Conservation (phyloP, 2,113 vertebrate genomes). For the Pygoscelis antarcticus region DNA sequence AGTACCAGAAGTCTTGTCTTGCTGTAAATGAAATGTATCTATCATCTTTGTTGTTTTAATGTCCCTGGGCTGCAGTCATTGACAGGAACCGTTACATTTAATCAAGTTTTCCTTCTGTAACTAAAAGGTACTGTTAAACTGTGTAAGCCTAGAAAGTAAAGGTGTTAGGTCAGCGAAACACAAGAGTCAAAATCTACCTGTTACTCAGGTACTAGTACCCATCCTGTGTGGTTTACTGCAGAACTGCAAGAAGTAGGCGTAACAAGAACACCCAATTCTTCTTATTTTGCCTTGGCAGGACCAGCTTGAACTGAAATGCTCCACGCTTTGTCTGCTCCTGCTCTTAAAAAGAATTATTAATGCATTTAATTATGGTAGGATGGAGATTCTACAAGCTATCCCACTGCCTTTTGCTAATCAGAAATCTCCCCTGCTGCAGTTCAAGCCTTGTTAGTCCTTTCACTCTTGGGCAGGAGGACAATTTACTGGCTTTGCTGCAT, state of each 20-base stretch:
- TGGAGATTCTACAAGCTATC: background rate
- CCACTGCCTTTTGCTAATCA: background rate
- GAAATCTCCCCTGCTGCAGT: background rate
- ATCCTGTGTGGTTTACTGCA: background rate
- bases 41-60: background rate
- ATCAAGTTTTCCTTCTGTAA: background rate
- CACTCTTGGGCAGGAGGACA: background rate
- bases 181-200: background rate
- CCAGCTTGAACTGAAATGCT: background rate
- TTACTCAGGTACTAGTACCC: background rate
- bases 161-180: background rate
- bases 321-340: background rate
- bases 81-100: background rate
- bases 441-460: background rate
- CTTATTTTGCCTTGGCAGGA: background rate
- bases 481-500: background rate
- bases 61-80: background rate
- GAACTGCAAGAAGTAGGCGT: rapidly evolving
- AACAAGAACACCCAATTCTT: background rate
- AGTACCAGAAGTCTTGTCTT: background rate
- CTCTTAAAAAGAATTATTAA: background rate
- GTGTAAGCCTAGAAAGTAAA: background rate
- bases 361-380: background rate
- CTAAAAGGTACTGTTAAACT: background rate
- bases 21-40: background rate